phyloP scores from a whole-genome alignment of 2,797 vertebrate species.

The Cyprinodon diabolis region DNA sequence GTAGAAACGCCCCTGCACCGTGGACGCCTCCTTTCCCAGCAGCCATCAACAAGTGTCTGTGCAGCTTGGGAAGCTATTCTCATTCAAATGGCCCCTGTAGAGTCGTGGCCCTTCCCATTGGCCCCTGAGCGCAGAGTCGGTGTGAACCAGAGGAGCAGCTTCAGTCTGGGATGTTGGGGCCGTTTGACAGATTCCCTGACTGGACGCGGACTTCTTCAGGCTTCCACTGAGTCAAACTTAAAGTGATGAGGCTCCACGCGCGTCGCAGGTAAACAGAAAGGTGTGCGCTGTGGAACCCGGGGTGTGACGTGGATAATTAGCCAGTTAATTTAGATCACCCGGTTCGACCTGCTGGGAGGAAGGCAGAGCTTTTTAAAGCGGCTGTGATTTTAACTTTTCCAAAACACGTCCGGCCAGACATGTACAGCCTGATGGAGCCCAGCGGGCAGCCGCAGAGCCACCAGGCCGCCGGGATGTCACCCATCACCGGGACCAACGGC shows the following conservation, averaged over 20 bases:
- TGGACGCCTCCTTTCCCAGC: constrained; percentile 6
- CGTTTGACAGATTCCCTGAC: neutral
- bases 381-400: constrained; percentile 29
- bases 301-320: constrained; percentile 2
- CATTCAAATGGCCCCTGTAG: constrained; percentile 6
- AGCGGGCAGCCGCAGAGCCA: constrained; percentile 69
- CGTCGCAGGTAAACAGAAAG: neutral
- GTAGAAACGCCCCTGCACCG: neutral
- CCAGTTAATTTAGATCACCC: constrained; percentile 1
- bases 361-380: constrained; percentile 40
- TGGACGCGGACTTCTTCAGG: neutral
- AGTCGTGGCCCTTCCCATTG: neutral
- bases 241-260: neutral
- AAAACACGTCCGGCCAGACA: constrained; percentile 29
- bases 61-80: constrained; percentile 5
- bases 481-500: constrained; percentile 63
- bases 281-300: neutral
- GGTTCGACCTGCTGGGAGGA: constrained; percentile 42
- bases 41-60: constrained; percentile 46
- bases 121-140: neutral
- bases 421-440: constrained; percentile 86
- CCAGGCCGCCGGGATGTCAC: constrained; percentile 75
- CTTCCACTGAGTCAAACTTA: neutral
- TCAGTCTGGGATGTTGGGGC: neutral
- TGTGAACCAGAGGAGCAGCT: neutral